Conservation (phyloP, 2,113 vertebrate genomes). For the Ageneiosus marmoratus region DNA sequence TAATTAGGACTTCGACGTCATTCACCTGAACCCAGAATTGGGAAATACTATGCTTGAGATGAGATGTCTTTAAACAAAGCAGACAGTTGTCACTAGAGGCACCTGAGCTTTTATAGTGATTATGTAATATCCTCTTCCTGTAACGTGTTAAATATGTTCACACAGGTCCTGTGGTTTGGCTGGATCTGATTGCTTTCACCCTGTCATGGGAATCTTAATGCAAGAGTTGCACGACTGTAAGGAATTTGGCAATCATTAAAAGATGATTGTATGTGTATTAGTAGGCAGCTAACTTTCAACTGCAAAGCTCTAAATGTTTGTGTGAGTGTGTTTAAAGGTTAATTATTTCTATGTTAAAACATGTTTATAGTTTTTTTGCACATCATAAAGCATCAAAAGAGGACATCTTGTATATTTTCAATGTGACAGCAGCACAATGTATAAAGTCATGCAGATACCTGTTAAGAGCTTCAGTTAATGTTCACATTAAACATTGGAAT, state of each 20-base stretch:
- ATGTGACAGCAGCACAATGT: background rate
- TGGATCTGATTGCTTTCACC: background rate
- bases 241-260: background rate
- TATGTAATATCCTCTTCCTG: background rate
- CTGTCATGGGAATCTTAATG: background rate
- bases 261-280: background rate
- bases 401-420: no score
- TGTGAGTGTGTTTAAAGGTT: background rate
- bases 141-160: background rate
- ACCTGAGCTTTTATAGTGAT: background rate
- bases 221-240: background rate
- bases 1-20: no score
- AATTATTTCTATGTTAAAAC: background rate
- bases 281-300: background rate
- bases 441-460: background rate
- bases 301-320: background rate
- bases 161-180: background rate
- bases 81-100: background rate
- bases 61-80: background rate
- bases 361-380: background rate
- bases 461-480: background rate
- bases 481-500: background rate
- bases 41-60: background rate
- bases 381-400: background rate
- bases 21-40: background rate